Evolutionary conservation across 1,140 invertebrate genomes (phyloP).

Genomic region (Holcopasites calliopsidis): DNA sequence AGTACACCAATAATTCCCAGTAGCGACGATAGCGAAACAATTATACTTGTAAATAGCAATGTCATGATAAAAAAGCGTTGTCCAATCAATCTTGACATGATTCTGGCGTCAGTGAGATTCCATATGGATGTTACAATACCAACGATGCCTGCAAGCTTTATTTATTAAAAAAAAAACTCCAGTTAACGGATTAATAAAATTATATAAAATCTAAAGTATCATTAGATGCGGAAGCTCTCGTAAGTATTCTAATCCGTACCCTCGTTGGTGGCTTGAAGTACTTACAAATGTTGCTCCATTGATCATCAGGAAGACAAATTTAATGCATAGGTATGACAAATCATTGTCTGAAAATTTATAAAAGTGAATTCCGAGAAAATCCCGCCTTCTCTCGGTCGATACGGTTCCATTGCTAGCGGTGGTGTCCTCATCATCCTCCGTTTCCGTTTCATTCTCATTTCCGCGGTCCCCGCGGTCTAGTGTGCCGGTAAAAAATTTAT

Average conservation of each 20-base stretch:
- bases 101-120: constrained; percentile 58
- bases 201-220: neutral
- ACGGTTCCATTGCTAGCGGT: constrained; percentile 57
- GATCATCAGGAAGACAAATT: constrained; percentile 50
- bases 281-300: constrained; percentile 59
- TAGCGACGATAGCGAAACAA: constrained; percentile 43
- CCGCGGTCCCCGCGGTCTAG: constrained; percentile 28
- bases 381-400: constrained; percentile 40
- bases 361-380: constrained; percentile 49
- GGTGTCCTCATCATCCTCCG: constrained; percentile 58
- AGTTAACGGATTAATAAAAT: neutral
- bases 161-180: constrained; percentile 18
- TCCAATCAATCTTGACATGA: constrained; percentile 62
- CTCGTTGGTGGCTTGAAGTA: no score
- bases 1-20: constrained; percentile 60
- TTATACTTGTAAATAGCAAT: constrained; percentile 53
- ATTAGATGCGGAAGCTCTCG: no score
- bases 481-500: constrained; percentile 18
- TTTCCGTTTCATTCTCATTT: constrained; percentile 58
- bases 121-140: constrained; percentile 59
- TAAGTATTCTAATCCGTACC: no score
- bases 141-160: constrained; percentile 61
- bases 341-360: constrained; percentile 47
- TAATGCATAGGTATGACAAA: constrained; percentile 56
- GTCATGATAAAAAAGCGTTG: constrained; percentile 58